Conservation (phyloP, 2,888 invertebrate genomes). For the Holacanthella duospinosa region DNA sequence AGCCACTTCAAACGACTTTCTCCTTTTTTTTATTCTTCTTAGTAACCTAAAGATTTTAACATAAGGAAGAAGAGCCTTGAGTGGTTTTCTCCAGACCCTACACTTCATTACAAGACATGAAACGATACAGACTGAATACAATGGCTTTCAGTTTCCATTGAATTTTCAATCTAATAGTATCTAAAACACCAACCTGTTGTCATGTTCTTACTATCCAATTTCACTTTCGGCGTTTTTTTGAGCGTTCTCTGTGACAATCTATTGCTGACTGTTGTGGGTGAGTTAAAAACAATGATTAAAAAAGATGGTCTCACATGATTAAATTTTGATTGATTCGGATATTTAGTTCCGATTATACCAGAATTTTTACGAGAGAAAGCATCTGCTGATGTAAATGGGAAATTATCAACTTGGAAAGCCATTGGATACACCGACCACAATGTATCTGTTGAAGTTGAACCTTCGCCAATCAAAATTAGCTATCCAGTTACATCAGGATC, state of each 20-base stretch:
- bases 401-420: constrained; percentile 5
- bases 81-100: not conserved
- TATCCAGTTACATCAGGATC: not conserved
- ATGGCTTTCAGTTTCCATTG: constrained; percentile 5
- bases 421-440: not conserved
- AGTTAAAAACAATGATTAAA: no score
- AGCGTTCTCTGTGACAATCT: constrained; percentile 56
- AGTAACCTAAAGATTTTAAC: not conserved
- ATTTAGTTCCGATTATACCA: constrained; percentile 65
- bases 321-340: no score
- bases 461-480: not conserved
- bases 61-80: not conserved
- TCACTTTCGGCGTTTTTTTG: constrained; percentile 32
- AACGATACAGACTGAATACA: no score
- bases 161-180: no score
- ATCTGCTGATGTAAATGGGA: constrained; percentile 9
- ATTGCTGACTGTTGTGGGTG: constrained; percentile 77
- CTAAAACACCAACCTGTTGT: no score
- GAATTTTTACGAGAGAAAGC: constrained; percentile 43
- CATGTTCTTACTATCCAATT: constrained; percentile 11
- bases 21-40: not conserved
- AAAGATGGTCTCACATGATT: no score
- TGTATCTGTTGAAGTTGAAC: not conserved
- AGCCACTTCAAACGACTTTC: not conserved
- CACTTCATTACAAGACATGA: not conserved